These are phyloP conservation scores for Python bivittatus DNA, from an alignment of 2,113 vertebrate species.

Conservation along the genomic window DNA sequence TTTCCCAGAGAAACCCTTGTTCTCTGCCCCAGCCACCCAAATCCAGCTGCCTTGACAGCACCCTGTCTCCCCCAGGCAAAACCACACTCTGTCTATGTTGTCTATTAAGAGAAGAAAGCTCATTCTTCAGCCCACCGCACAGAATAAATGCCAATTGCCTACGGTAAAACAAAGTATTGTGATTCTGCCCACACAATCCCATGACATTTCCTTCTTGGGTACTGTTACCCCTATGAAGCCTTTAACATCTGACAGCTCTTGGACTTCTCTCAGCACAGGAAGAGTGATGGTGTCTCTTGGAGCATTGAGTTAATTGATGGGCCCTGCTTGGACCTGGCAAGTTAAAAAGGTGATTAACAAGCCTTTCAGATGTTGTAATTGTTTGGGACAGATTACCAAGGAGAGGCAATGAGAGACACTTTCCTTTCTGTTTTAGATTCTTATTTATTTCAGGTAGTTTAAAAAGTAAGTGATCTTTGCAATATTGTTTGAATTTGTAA, in stretches of 20 bases:
- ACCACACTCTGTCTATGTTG: neutral
- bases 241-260: neutral
- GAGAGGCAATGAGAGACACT: neutral
- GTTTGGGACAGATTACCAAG: neutral
- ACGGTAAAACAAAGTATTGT: neutral
- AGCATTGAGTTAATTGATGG: neutral
- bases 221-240: neutral
- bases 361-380: neutral
- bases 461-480: neutral
- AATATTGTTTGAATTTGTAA: neutral
- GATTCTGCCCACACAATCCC: neutral
- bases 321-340: neutral
- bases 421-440: neutral
- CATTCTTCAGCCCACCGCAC: neutral
- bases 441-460: neutral
- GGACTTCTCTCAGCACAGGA: neutral
- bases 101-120: neutral
- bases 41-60: neutral
- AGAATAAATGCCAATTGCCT: neutral
- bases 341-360: neutral
- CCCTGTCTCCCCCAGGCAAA: neutral
- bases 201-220: neutral
- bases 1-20: too few relatives aligned
- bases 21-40: neutral
- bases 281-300: neutral